These are phyloP conservation scores for Polydrusus cervinus DNA, from an alignment of 2,888 invertebrate genomes.

Conservation along the genomic window DNA sequence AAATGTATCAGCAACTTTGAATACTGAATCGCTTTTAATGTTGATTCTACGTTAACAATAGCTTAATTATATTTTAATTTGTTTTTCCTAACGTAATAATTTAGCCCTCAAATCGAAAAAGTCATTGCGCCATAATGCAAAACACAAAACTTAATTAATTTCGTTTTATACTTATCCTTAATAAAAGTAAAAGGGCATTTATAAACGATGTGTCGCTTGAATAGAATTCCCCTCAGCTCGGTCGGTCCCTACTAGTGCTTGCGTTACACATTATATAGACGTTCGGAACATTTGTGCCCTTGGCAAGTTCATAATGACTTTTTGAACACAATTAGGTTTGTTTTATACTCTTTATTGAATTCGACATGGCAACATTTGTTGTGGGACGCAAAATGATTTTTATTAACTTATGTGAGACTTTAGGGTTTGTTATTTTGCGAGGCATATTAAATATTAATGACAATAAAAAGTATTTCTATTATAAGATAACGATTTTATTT, in stretches of 20 bases:
- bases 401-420: conserved; percentile 62
- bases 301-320: conserved; percentile 71
- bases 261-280: conserved; percentile 54
- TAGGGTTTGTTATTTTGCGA: conserved; percentile 57
- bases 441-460: conserved; percentile 37
- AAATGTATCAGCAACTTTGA: too few relatives aligned
- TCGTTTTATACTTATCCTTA: conserved; percentile 46
- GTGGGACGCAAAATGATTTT: conserved; percentile 64
- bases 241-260: conserved; percentile 52
- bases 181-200: conserved; percentile 52
- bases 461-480: conserved; percentile 18
- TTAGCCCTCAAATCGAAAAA: neutral
- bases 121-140: conserved; percentile 2
- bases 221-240: conserved; percentile 48
- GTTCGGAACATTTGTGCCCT: conserved; percentile 68
- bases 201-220: conserved; percentile 54
- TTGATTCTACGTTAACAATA: neutral
- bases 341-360: conserved; percentile 69
- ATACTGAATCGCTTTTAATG: too few relatives aligned
- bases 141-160: conserved; percentile 38
- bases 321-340: conserved; percentile 72
- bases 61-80: neutral
- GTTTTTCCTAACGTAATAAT: neutral
- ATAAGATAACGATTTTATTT: conserved; percentile 18
- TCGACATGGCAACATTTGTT: conserved; percentile 68